Evolutionary conservation across 2,113 vertebrate species (phyloP).

Genomic region (Puffinus mauretanicus): DNA sequence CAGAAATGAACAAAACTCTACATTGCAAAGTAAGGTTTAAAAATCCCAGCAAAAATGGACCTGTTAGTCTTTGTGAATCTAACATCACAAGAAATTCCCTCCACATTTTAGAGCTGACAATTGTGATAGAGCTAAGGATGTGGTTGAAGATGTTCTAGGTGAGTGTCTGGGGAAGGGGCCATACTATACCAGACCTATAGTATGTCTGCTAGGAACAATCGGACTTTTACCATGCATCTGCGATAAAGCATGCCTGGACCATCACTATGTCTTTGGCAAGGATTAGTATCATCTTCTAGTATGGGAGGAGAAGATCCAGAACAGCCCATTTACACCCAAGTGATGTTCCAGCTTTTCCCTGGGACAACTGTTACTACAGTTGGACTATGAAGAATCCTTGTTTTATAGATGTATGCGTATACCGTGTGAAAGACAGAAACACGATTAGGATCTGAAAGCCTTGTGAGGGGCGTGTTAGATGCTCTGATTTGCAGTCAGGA

Average conservation of each 20-base stretch:
- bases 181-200: not conserved
- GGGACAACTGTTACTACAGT: not conserved
- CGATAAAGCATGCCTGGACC: not conserved
- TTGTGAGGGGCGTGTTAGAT: not conserved
- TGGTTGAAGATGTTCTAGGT: not conserved
- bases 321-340: not conserved
- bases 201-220: fast-evolving
- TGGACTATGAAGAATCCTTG: not conserved
- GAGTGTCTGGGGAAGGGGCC: not conserved
- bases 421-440: not conserved
- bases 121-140: not conserved
- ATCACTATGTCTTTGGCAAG: not conserved
- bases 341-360: not conserved
- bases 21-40: not conserved
- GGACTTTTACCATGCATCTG: not conserved
- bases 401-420: fast-evolving
- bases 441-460: not conserved
- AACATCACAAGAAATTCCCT: not conserved
- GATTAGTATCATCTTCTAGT: not conserved
- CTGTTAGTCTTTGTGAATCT: not conserved
- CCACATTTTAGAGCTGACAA: not conserved
- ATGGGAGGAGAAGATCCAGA: not conserved
- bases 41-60: not conserved
- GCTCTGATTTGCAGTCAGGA: not conserved
- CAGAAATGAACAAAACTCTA: not conserved